Percentiles rank a stretch among this genome's conserved stretches.
phyloP scores from a whole-genome alignment of 2,797 vertebrate species.

The Mus minutoides region DNA sequence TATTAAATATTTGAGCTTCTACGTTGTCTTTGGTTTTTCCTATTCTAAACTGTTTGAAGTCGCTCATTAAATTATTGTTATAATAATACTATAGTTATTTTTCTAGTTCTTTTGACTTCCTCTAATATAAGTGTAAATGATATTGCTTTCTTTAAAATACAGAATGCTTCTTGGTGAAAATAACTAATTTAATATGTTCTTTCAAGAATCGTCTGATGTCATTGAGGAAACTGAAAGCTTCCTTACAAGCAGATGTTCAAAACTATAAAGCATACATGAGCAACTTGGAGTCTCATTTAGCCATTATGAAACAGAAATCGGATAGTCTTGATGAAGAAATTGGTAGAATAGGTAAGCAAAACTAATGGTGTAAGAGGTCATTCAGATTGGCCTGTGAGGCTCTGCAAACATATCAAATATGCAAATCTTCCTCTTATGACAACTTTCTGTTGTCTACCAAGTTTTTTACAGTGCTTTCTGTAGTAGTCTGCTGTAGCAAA shows the following conservation, averaged over 20 bases:
- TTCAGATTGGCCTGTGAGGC: not conserved
- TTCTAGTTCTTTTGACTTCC: constrained; percentile 47
- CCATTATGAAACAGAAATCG: constrained; percentile 89
- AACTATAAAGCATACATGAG: constrained; percentile 93
- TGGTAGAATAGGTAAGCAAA: constrained; percentile 90
- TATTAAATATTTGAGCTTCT: constrained; percentile 59
- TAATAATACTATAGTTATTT: not conserved
- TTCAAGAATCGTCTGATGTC: constrained; percentile 93
- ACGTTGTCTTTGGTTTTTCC: not conserved
- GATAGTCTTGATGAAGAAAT: constrained; percentile 90
- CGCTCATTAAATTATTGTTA: not conserved
- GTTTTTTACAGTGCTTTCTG: constrained; percentile 1
- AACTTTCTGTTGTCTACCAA: not conserved
- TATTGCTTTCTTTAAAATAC: constrained; percentile 55
- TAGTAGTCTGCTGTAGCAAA: constrained; percentile 25
- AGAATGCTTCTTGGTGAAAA: constrained; percentile 56
- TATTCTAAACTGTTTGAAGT: constrained; percentile 22
- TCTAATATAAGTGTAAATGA: constrained; percentile 52
- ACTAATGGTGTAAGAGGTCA: not conserved
- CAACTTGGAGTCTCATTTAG: constrained; percentile 91
- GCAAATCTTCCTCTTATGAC: not conserved
- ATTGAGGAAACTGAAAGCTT: constrained; percentile 89
- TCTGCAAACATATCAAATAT: not conserved
- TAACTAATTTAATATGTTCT: constrained; percentile 61
- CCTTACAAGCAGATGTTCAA: constrained; percentile 93